phyloP scores from a whole-genome alignment of 2,888 invertebrate genomes.

The Leptopterna dolabrata region DNA sequence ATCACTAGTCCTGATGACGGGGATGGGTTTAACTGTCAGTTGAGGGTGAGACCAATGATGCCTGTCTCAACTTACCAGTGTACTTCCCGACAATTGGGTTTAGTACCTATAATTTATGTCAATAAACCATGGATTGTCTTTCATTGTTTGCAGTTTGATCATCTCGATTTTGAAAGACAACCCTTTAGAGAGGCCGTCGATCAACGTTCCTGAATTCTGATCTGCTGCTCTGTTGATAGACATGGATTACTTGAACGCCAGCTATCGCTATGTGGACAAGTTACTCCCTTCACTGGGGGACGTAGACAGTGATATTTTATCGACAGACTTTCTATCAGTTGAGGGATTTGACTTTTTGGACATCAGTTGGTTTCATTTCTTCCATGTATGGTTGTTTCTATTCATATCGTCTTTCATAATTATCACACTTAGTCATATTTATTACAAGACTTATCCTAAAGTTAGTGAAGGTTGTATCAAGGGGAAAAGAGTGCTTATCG shows the following conservation, averaged over 20 bases:
- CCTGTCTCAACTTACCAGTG: no score
- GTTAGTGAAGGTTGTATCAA: not conserved
- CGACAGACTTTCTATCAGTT: not conserved
- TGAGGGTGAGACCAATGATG: no score
- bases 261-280: not conserved
- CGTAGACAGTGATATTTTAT: not conserved
- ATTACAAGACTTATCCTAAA: constrained; percentile 7
- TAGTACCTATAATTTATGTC: no score
- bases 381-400: constrained; percentile 22
- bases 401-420: constrained; percentile 38
- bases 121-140: not conserved
- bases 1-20: no score
- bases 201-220: constrained; percentile 76
- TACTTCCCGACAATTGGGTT: no score
- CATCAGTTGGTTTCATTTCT: constrained; percentile 15
- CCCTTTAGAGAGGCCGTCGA: constrained; percentile 77
- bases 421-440: constrained; percentile 29
- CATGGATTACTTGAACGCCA: constrained; percentile 40
- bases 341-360: not conserved
- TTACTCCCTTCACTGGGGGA: not conserved
- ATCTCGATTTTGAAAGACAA: constrained; percentile 83
- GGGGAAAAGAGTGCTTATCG: constrained; percentile 75
- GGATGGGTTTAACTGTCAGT: no score
- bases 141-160: constrained; percentile 74
- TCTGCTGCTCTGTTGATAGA: not conserved